Base-by-base conservation (phyloP, 1,140 invertebrate species). In the Schlechtendalia chinensis region DNA sequence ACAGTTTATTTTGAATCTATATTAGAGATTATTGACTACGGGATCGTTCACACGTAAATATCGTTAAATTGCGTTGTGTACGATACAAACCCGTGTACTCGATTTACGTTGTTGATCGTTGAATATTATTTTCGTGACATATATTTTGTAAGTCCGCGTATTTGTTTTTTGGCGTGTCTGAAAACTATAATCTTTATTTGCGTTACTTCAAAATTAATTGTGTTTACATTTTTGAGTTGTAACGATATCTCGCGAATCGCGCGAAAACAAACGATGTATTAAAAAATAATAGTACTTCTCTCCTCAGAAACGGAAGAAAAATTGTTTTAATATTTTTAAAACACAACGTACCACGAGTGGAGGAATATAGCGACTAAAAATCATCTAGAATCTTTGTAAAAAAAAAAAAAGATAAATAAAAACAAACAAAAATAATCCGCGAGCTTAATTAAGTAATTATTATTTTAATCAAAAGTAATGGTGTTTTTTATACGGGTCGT, bases 391-490 rank as follows among this genome's bases (percentile, higher is more conserved):
- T 72, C 17, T 27, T 50, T 50, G 0, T 24, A 61, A n/a, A n/a
- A n/a, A n/a, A n/a, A n/a, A n/a, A n/a, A n/a, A n/a, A n/a, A n/a
- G n/a, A n/a, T n/a, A n/a, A n/a, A n/a, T n/a, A n/a, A n/a, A n/a
- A n/a, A n/a, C n/a, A n/a, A n/a, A 11, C 27, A 71, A 54, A 47
- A 69, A 47, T 19, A 65, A 50, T 50, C 11, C 32, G 47, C 5
- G n/a, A 24, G 22, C 45, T 12, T 53, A 53, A 72, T 72, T 72
- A 54, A 29, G 17, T 72, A 72, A 72, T 29, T 45, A 54, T 54
- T 53, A 54, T 54, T 29, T n/a, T 53, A 53, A 54, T 72, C 47
- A 72, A 72, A 72, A 72, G 24, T 53, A 72, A 53, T 19, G 69
- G 24, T 54, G 24, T 53, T 54, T 72, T 69, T 72, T 72, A n/a